Percentiles rank a stretch among this genome's conserved stretches.
These are phyloP conservation scores for Synergus japonicus DNA, from an alignment of 2,888 invertebrate species.

Conservation along the genomic window DNA sequence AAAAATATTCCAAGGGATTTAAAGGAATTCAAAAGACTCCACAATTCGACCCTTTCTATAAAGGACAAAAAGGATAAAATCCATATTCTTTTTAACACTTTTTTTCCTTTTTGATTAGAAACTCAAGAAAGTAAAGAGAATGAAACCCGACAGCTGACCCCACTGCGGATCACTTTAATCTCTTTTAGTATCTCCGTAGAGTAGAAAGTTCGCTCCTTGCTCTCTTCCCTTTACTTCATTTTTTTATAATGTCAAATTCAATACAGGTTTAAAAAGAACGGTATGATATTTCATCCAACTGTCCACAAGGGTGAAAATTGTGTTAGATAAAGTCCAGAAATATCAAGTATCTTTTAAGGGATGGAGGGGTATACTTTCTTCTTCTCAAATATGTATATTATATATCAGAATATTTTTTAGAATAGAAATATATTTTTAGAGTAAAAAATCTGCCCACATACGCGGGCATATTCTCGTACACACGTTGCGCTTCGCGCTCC, in stretches of 20 bases:
- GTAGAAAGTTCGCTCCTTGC: background rate
- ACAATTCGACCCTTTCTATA: background rate
- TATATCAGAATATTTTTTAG: background rate
- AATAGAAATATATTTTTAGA: background rate
- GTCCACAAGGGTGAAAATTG: background rate
- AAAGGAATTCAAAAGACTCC: too few species aligned
- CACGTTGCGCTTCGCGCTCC: too few species aligned
- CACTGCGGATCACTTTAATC: background rate
- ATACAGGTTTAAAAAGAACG: background rate
- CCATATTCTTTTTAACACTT: background rate
- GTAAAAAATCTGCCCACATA: too few species aligned
- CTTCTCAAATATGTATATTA: background rate
- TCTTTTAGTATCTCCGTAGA: background rate
- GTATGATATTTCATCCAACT: background rate
- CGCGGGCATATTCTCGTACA: too few species aligned
- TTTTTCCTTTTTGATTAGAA: constrained; percentile 12
- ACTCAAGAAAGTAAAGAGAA: background rate
- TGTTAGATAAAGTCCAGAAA: background rate
- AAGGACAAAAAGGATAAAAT: constrained; percentile 5
- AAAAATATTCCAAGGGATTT: too few species aligned
- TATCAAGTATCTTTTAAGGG: background rate
- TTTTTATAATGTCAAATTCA: background rate
- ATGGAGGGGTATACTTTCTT: background rate
- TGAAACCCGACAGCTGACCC: background rate
- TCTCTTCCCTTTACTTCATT: background rate